Conservation (phyloP, 2,888 invertebrate species). For the Polylopha cassiicola region DNA sequence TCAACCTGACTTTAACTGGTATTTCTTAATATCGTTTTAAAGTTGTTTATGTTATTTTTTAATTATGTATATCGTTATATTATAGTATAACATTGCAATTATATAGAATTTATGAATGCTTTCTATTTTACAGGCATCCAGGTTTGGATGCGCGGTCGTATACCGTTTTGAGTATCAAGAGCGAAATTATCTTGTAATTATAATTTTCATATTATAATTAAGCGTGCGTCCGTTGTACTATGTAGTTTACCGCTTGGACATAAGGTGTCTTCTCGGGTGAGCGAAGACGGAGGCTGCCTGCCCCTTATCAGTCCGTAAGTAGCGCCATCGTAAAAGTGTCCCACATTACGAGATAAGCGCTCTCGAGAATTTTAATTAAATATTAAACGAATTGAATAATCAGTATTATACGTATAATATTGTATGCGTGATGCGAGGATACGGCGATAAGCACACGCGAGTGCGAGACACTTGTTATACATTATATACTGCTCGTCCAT, state of each 20-base stretch:
- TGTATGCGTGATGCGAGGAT: conserved; percentile 67
- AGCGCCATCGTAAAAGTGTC: conserved; percentile 76
- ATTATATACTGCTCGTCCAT: conserved; percentile 40
- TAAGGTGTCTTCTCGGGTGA: conserved; percentile 69
- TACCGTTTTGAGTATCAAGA: conserved; percentile 67
- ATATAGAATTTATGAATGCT: conserved; percentile 52
- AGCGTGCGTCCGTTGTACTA: conserved; percentile 55
- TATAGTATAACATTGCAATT: conserved; percentile 34
- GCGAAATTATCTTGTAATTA: conserved; percentile 74
- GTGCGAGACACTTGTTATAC: conserved; percentile 45
- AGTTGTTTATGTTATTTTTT: conserved; percentile 40
- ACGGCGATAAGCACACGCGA: conserved; percentile 60
- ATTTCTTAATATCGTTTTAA: conserved; percentile 70
- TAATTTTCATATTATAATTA: conserved; percentile 69
- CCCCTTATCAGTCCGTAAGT: conserved; percentile 70
- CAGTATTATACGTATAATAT: conserved; percentile 75
- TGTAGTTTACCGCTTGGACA: conserved; percentile 61
- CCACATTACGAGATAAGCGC: conserved; percentile 75
- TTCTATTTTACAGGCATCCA: conserved; percentile 61
- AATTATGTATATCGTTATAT: conserved; percentile 18
- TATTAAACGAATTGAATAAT: conserved; percentile 77
- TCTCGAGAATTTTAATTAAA: conserved; percentile 76
- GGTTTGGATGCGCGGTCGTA: conserved; percentile 52
- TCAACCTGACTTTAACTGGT: conserved; percentile 59
- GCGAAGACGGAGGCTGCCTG: conserved; percentile 45